phyloP scores from a whole-genome alignment of 2,797 vertebrate genomes.

The Pangasius djambal region DNA sequence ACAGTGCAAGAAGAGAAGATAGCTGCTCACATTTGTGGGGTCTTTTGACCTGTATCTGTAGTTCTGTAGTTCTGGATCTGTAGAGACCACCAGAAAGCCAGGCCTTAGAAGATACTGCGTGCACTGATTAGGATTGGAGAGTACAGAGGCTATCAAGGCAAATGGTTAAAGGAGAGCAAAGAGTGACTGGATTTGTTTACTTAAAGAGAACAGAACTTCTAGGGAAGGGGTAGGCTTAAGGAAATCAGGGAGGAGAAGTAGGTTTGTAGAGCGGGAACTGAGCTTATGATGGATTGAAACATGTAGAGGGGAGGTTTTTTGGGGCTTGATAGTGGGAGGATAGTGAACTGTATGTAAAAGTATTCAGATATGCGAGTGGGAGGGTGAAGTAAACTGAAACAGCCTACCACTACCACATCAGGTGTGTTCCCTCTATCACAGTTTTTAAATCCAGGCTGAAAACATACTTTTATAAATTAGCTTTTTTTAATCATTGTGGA shows the following conservation, averaged over 20 bases:
- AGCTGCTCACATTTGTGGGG: no score
- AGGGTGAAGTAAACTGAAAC: background rate
- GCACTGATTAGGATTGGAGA: background rate
- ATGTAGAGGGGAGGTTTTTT: background rate
- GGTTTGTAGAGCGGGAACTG: background rate
- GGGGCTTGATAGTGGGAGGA: background rate
- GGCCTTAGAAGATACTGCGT: background rate
- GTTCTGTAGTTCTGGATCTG: slow-evolving; percentile 1
- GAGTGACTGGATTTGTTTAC: background rate
- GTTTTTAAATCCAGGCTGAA: background rate
- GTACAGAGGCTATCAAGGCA: background rate
- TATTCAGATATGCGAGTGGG: background rate
- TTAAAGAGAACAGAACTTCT: background rate
- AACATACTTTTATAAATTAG: background rate
- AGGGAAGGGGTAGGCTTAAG: background rate
- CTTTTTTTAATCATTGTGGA: background rate
- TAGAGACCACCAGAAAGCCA: background rate
- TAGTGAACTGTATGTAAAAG: background rate
- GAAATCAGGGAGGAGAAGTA: background rate
- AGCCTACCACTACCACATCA: background rate
- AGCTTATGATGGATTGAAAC: background rate
- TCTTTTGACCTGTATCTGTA: background rate
- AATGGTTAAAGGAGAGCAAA: background rate
- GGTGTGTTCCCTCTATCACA: background rate
- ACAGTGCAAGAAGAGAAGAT: background rate